Evolutionary conservation across 2,797 vertebrate genomes (phyloP).

Genomic region (Gastrophryne carolinensis): DNA sequence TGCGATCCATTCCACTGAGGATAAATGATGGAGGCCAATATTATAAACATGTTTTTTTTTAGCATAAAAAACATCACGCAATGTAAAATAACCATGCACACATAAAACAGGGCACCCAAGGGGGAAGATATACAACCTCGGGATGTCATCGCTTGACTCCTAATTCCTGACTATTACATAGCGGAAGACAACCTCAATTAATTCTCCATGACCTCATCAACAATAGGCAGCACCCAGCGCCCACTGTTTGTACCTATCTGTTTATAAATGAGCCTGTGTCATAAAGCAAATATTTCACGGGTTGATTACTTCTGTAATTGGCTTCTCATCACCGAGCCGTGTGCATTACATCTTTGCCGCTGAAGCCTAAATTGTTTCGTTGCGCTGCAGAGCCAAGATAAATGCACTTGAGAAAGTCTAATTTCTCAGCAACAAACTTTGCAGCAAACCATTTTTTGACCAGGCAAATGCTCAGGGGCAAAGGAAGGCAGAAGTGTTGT

Average conservation of each 20-base stretch:
- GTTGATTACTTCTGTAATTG: conserved; percentile 46
- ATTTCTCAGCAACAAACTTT: conserved; percentile 26
- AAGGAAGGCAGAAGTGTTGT: neutral
- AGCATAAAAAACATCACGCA: no score
- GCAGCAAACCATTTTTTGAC: conserved; percentile 22
- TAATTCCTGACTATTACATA: conserved; percentile 26
- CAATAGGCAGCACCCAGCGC: conserved; percentile 15
- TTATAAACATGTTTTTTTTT: no score
- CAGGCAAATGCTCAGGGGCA: neutral
- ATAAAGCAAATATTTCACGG: conserved; percentile 48
- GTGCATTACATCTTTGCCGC: conserved; percentile 11
- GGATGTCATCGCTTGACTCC: neutral
- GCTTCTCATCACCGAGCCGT: conserved; percentile 32
- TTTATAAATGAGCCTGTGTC: conserved; percentile 42
- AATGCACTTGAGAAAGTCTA: conserved; percentile 9
- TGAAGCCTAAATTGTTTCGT: conserved; percentile 36
- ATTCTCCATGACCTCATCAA: conserved; percentile 34
- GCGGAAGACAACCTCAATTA: conserved; percentile 26
- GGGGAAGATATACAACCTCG: neutral
- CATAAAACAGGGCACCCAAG: neutral
- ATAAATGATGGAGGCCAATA: no score
- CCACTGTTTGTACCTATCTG: conserved; percentile 13
- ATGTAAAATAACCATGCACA: neutral
- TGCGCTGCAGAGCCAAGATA: conserved; percentile 35
- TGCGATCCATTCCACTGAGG: no score